These are phyloP conservation scores for Artibeus jamaicensis DNA, from an alignment of 2,797 vertebrate genomes.

Conservation along the genomic window DNA sequence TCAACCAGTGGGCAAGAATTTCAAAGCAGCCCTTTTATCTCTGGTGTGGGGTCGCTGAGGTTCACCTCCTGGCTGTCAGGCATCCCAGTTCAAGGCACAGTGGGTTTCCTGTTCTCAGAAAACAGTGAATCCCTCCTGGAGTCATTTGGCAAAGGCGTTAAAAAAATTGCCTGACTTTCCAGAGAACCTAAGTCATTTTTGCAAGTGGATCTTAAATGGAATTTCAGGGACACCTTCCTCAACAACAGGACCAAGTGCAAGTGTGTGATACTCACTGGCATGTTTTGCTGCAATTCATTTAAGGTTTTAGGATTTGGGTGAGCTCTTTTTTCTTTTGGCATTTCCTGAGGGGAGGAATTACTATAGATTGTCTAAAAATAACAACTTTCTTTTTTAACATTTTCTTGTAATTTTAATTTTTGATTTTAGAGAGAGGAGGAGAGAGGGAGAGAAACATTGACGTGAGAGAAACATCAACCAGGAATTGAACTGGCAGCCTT, in stretches of 20 bases:
- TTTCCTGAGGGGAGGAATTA: background rate
- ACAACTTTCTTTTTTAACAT: background rate
- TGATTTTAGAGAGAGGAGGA: too few species aligned
- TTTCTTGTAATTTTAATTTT: background rate
- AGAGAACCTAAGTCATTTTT: background rate
- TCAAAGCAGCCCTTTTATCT: conserved; percentile 11
- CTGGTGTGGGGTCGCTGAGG: background rate
- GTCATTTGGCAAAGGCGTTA: background rate
- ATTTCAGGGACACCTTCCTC: background rate
- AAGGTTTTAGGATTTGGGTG: background rate
- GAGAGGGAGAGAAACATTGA: too few species aligned
- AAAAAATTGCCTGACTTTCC: background rate
- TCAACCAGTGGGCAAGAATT: background rate
- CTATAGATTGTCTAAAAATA: background rate
- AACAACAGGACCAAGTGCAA: background rate
- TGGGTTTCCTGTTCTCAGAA: conserved; percentile 2
- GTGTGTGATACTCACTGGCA: background rate
- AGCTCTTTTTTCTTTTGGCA: background rate
- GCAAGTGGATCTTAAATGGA: background rate
- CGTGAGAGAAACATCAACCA: too few species aligned
- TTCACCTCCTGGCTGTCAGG: background rate
- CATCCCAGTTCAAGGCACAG: conserved; percentile 7
- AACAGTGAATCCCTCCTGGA: background rate
- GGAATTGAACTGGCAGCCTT: too few species aligned
- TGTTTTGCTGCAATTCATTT: background rate